Evolutionary conservation across 1,140 invertebrate species (phyloP).

Genomic region (Drosophila rhopaloa): DNA sequence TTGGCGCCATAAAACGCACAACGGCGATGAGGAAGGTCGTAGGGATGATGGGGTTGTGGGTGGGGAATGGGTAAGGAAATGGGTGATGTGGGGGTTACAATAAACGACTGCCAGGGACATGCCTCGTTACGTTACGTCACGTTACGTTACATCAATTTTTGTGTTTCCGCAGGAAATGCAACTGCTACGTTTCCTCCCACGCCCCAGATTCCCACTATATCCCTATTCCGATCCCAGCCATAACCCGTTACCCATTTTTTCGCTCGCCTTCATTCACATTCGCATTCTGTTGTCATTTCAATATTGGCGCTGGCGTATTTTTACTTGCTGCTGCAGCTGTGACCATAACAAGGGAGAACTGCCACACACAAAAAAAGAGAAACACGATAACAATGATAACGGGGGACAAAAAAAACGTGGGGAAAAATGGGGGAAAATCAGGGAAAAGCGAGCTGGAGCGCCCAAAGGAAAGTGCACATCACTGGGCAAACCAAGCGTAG

Average conservation of each 20-base stretch:
- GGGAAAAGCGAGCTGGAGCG: slow-evolving; percentile 7
- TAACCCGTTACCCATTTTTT: slow-evolving; percentile 41
- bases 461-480: slow-evolving; percentile 45
- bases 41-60: not conserved
- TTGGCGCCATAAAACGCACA: slow-evolving; percentile 70
- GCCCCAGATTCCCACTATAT: slow-evolving; percentile 5
- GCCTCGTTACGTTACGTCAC: slow-evolving; percentile 76
- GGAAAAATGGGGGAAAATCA: slow-evolving; percentile 11
- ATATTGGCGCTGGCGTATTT: slow-evolving; percentile 78
- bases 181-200: slow-evolving; percentile 61
- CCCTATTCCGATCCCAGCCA: slow-evolving; percentile 9
- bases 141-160: slow-evolving; percentile 83
- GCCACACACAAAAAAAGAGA: slow-evolving; percentile 25
- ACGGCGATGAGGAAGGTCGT: slow-evolving; percentile 41
- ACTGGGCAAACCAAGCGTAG: slow-evolving; percentile 53
- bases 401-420: slow-evolving; percentile 12
- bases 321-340: slow-evolving; percentile 77
- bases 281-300: slow-evolving; percentile 77
- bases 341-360: slow-evolving; percentile 62
- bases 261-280: slow-evolving; percentile 31
- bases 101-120: slow-evolving; percentile 56
- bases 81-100: slow-evolving; percentile 7
- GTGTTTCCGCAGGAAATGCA: slow-evolving; percentile 82
- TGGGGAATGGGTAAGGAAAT: not conserved
- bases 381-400: slow-evolving; percentile 61